These are phyloP conservation scores for Tetragnatha montana DNA, from an alignment of 2,888 invertebrate species.

Conservation along the genomic window DNA sequence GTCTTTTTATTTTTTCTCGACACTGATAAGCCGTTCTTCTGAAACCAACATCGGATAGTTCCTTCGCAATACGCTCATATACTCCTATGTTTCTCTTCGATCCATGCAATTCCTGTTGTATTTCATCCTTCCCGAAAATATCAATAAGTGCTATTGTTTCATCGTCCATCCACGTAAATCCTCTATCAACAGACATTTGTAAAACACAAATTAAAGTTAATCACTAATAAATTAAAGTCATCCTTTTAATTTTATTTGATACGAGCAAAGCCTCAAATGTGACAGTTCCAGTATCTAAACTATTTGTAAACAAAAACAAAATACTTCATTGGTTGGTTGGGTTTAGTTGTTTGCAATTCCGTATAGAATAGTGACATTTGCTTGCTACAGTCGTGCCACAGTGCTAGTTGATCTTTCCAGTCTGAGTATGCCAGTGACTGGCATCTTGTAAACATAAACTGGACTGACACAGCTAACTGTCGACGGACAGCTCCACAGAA, in stretches of 20 bases:
- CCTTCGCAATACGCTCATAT: constrained; percentile 60
- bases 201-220: neutral
- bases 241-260: neutral
- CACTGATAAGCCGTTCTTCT: constrained; percentile 65
- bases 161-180: constrained; percentile 69
- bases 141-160: constrained; percentile 62
- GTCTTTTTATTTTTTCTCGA: constrained; percentile 67
- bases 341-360: too few species aligned
- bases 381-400: too few species aligned
- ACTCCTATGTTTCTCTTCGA: constrained; percentile 62
- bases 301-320: neutral
- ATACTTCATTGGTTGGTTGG: neutral
- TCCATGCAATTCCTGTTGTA: constrained; percentile 59
- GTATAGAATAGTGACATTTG: too few species aligned
- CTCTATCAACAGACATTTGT: constrained; percentile 66
- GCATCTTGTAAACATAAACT: too few species aligned
- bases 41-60: constrained; percentile 56
- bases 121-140: constrained; percentile 58
- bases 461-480: too few species aligned
- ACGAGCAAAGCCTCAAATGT: neutral
- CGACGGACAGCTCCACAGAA: too few species aligned
- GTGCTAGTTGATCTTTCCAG: too few species aligned
- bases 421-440: too few species aligned
- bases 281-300: neutral
- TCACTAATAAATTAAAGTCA: neutral